A percentile compares a stretch with the other conserved stretches of the same genome.
These are phyloP conservation scores for Tetragnatha montana DNA, from an alignment of 2,888 invertebrate genomes.

Conservation along the genomic window DNA sequence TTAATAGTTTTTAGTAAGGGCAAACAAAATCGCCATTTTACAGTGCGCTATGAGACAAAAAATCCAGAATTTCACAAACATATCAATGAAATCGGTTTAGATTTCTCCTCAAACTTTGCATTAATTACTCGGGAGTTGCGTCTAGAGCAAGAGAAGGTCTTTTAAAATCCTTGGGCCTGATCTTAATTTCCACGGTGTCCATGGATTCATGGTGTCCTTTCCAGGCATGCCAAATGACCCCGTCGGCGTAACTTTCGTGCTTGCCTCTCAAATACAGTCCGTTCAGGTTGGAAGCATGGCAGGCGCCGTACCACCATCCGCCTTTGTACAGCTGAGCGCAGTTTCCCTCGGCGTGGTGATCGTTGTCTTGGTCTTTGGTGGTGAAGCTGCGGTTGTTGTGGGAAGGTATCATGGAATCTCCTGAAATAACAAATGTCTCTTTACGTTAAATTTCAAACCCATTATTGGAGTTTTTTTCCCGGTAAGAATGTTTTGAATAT, in stretches of 20 bases:
- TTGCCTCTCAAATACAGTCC: constrained; percentile 72
- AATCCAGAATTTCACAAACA: too few relatives aligned
- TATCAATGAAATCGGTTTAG: too few relatives aligned
- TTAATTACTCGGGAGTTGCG: too few relatives aligned
- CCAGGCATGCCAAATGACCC: constrained; percentile 73
- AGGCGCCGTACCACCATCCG: constrained; percentile 73
- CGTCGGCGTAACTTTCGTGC: constrained; percentile 72
- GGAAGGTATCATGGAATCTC: constrained; percentile 35
- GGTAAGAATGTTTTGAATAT: too few relatives aligned
- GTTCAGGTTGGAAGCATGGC: constrained; percentile 73
- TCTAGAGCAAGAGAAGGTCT: background rate
- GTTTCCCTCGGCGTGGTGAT: background rate
- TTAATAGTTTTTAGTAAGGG: too few relatives aligned
- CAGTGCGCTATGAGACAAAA: too few relatives aligned
- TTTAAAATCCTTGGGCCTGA: constrained; percentile 57
- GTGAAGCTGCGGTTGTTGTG: constrained; percentile 52
- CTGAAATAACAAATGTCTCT: constrained; percentile 13
- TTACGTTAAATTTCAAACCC: too few relatives aligned
- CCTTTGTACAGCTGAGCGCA: constrained; percentile 72
- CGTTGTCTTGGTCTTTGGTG: constrained; percentile 58
- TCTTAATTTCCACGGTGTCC: constrained; percentile 72
- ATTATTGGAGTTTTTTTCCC: too few relatives aligned
- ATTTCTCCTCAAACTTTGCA: too few relatives aligned
- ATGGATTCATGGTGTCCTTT: constrained; percentile 72
- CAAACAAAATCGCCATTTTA: too few relatives aligned